Evolutionary conservation across 2,888 invertebrate genomes (phyloP), one percentile per base, ranked within the genome.

Genomic region (Drosophila hamatofila): DNA sequence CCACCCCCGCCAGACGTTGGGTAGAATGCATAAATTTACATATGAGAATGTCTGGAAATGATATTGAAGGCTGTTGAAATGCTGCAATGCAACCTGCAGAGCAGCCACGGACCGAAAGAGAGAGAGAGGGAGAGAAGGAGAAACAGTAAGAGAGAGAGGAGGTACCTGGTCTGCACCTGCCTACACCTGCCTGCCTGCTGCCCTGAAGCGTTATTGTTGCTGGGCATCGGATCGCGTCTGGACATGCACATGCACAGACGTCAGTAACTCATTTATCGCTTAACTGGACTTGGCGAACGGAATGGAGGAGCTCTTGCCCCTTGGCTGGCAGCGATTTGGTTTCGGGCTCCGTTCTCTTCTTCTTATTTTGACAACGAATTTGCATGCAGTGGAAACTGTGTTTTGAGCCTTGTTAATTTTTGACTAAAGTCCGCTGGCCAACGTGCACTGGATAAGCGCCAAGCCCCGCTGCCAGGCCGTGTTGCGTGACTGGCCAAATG

Each of bases 341-440:
- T 75, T 67, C 23, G 59, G 42, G 33, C 56, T 70, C 41, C 35
- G 9, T 39, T 61, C 72, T 83, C 46, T 60, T 72, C 58, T 63
- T 74, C 64, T 74, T 78, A 83, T 83, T 90, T 89, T 71, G 86
- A 91, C 91, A 91, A 89, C 91, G 91, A 90, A 91, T 91, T 91
- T 91, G 91, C 91, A 91, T 91, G 91, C 90, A 83, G 71, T 88
- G 80, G 80, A 87, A 90, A 88, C 88, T 91, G 91, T 91, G 91
- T 91, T 91, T 88, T 80, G 88, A 83, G 83, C 60, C 90, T 91
- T 91, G 91, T 91, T 91, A 88, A 83, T 81, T 88, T 90, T 90
- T 89, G 87, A 77, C 83, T 80, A 77, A 89, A 84, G 83, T 78
- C 78, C 78, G 75, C 74, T 79, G 66, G 69, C 82, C 64, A 72